Conservation (phyloP, 1,140 invertebrate species). For the Ips typographus region DNA sequence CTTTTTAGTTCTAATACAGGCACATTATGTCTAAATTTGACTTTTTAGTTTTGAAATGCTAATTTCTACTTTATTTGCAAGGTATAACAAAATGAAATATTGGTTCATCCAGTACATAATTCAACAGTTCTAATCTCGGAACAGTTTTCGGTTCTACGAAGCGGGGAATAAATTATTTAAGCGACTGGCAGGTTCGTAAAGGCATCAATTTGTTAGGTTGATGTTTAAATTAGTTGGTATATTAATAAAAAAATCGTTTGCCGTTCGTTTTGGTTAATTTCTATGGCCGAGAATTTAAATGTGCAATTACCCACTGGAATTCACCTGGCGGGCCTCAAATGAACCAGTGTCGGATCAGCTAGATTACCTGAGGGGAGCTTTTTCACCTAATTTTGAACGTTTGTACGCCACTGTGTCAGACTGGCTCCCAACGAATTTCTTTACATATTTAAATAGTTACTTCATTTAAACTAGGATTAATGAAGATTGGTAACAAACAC, state of each 20-base stretch:
- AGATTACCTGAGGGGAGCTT: no score
- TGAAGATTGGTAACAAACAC: conserved; percentile 8
- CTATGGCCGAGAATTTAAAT: conserved; percentile 10
- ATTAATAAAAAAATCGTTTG: conserved; percentile 7
- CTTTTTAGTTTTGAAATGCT: no score
- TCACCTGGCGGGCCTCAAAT: background rate
- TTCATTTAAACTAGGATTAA: conserved; percentile 13
- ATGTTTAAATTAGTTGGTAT: conserved; percentile 19
- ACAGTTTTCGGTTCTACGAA: background rate
- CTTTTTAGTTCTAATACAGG: no score
- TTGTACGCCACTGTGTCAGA: background rate
- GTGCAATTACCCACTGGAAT: conserved; percentile 11
- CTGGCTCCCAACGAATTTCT: conserved; percentile 1
- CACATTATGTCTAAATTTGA: no score
- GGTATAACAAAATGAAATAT: no score
- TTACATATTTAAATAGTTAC: conserved; percentile 11
- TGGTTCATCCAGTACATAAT: no score
- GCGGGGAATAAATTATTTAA: no score
- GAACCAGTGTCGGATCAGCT: no score
- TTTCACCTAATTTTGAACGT: no score
- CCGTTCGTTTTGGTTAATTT: conserved; percentile 2
- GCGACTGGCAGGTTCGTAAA: background rate
- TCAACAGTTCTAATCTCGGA: no score
- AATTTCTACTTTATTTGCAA: no score
- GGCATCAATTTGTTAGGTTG: conserved; percentile 10